A percentile compares a stretch with the other conserved stretches of the same genome.
Evolutionary conservation across 2,888 invertebrate species (phyloP).

Genomic region (Calliphora vomitoria): DNA sequence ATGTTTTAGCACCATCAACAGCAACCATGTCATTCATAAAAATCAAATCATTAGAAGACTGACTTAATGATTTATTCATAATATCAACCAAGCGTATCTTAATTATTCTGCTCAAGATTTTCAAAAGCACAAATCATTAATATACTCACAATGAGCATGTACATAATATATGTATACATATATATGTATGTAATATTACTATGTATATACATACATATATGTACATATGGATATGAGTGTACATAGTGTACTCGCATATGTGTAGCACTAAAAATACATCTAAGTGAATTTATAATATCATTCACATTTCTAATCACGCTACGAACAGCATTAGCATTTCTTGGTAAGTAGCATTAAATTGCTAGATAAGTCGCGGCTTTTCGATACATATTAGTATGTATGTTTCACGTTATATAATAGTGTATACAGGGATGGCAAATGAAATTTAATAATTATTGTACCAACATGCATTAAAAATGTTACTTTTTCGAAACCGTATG

Average conservation of each 20-base stretch:
- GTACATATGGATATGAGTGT: too few relatives aligned
- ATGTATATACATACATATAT: too few relatives aligned
- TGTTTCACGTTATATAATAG: background rate
- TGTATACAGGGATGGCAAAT: too few relatives aligned
- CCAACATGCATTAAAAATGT: too few relatives aligned
- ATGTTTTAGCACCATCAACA: constrained; percentile 7
- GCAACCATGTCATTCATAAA: background rate
- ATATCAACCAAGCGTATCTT: constrained; percentile 3
- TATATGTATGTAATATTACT: background rate
- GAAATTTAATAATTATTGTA: too few relatives aligned
- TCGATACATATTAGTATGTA: background rate
- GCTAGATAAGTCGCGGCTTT: background rate
- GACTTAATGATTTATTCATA: constrained; percentile 3
- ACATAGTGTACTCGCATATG: background rate
- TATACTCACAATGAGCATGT: background rate
- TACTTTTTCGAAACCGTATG: too few relatives aligned
- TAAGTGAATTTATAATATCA: background rate
- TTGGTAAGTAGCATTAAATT: constrained; percentile 1
- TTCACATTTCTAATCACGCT: background rate
- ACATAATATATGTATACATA: background rate
- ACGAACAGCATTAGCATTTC: background rate
- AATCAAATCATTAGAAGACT: background rate
- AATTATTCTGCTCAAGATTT: constrained; percentile 5
- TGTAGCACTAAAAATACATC: background rate
- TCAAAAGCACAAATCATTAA: background rate